Percentiles rank a stretch among this genome's conserved stretches.
Evolutionary conservation across 2,888 invertebrate species (phyloP).

Genomic region (Blera fallax): DNA sequence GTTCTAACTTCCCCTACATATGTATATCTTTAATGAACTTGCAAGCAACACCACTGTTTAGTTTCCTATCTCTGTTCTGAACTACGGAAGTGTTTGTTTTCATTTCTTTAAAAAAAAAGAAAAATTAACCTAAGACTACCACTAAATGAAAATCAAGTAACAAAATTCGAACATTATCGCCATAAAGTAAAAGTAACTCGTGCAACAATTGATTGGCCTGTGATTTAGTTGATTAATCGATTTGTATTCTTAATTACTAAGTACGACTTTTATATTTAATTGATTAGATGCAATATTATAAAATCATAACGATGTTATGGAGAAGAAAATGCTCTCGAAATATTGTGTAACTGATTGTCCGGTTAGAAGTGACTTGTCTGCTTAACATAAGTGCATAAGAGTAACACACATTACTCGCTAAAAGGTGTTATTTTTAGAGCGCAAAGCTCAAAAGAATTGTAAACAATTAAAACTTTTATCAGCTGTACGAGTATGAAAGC

Average conservation of each 20-base stretch:
- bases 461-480: constrained; percentile 36
- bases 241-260: background rate
- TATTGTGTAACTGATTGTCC: constrained; percentile 32
- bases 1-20: background rate
- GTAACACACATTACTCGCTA: background rate
- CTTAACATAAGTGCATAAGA: background rate
- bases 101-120: background rate
- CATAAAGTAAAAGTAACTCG: background rate
- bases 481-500: constrained; percentile 9
- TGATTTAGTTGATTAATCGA: background rate
- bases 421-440: constrained; percentile 15
- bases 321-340: background rate
- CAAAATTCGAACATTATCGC: background rate
- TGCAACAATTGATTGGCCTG: background rate
- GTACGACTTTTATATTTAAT: background rate
- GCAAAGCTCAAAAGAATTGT: constrained; percentile 14
- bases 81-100: background rate
- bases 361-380: background rate
- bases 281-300: background rate
- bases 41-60: background rate
- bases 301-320: background rate
- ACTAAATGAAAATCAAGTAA: background rate
- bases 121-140: background rate
- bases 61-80: background rate
- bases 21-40: background rate